Conservation (phyloP, 23 tunicate genomes). For the Trididemnum nubilum region DNA sequence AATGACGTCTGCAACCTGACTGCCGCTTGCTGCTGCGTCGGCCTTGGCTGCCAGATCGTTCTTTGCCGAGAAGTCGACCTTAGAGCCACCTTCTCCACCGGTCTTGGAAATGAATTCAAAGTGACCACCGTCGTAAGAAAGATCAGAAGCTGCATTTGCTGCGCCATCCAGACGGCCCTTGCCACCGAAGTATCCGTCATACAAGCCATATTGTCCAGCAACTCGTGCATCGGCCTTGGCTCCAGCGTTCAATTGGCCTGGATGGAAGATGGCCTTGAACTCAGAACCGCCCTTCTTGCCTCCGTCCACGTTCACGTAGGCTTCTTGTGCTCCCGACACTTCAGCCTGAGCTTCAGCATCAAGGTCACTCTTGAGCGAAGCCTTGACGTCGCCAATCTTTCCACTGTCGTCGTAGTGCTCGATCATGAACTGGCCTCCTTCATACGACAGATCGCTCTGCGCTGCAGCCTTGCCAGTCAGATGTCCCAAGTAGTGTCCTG, state of each 20-base stretch:
- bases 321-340: constrained; percentile 7
- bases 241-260: constrained; percentile 1
- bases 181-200: constrained; percentile 16
- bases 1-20: constrained; percentile 5
- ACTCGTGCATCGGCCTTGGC: background rate
- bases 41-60: constrained; percentile 10
- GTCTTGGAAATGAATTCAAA: constrained; percentile 17
- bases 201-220: constrained; percentile 5
- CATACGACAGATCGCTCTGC: constrained; percentile 10
- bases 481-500: background rate
- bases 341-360: constrained; percentile 1
- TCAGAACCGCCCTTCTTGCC: constrained; percentile 19
- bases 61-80: constrained; percentile 5
- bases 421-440: background rate
- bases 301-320: constrained; percentile 9
- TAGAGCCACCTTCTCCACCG: constrained; percentile 2
- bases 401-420: constrained; percentile 7
- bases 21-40: constrained; percentile 21
- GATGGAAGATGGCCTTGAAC: constrained; percentile 1
- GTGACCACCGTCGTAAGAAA: background rate
- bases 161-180: background rate
- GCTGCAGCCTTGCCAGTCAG: constrained; percentile 10
- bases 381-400: background rate
- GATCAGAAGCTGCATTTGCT: background rate
- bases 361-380: constrained; percentile 9